phyloP scores from a whole-genome alignment of 1,140 invertebrate genomes.

The Amphibalanus amphitrite region DNA sequence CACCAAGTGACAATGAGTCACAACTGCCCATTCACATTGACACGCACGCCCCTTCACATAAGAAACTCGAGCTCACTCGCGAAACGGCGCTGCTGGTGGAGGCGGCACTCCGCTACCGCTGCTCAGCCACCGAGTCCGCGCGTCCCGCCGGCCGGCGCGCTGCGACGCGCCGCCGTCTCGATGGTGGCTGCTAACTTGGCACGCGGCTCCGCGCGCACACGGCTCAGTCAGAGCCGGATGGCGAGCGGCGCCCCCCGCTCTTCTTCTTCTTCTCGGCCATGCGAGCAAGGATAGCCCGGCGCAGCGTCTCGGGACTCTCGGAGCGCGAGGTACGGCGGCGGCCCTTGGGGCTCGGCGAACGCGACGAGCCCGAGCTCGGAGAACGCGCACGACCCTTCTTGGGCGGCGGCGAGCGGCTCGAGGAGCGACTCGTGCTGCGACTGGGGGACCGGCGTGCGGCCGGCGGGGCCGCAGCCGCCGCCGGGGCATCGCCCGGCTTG shows the following conservation, averaged over 20 bases:
- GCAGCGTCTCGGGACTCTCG: conserved; percentile 2
- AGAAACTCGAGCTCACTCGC: no score
- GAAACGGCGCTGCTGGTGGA: neutral
- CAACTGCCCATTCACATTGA: no score
- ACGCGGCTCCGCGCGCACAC: no score
- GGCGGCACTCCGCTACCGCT: no score
- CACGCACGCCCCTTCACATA: no score
- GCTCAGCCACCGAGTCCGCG: neutral
- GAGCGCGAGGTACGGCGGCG: neutral
- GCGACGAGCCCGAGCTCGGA: neutral
- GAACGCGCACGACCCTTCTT: neutral
- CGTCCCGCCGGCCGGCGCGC: neutral
- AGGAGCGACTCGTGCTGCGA: neutral
- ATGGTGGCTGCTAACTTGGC: no score
- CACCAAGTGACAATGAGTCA: no score
- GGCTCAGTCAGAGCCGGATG: neutral
- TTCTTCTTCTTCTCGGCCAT: neutral
- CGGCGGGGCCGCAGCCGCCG: neutral
- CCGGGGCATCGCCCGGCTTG: neutral
- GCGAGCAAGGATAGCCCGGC: neutral
- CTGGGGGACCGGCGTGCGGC: neutral
- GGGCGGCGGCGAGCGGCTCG: neutral
- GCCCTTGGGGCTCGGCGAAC: neutral
- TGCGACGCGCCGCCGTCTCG: no score
- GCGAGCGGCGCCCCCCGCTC: neutral